These are phyloP conservation scores for Bucco capensis DNA, from an alignment of 2,113 vertebrate species.

Conservation along the genomic window DNA sequence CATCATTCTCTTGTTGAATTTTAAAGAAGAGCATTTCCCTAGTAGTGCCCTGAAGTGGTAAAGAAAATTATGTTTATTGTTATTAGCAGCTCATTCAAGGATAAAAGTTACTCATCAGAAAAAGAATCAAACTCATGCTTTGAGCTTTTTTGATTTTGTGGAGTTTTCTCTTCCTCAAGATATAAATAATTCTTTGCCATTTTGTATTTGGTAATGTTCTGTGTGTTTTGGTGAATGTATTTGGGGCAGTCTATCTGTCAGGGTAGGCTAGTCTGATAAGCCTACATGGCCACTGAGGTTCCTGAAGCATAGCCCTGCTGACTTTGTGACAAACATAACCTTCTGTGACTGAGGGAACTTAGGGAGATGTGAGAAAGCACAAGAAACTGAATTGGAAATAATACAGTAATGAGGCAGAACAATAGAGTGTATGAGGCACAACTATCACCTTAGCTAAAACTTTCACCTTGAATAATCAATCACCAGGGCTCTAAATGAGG, in stretches of 20 bases:
- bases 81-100: background rate
- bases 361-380: background rate
- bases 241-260: background rate
- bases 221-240: background rate
- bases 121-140: background rate
- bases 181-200: background rate
- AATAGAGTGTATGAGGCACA: background rate
- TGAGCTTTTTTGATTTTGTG: background rate
- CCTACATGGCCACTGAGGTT: background rate
- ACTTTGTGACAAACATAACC: background rate
- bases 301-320: background rate
- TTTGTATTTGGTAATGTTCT: background rate
- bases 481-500: background rate
- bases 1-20: background rate
- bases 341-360: background rate
- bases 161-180: fast-evolving
- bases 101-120: background rate
- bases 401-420: background rate
- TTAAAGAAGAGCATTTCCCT: background rate
- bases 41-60: background rate
- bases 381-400: background rate
- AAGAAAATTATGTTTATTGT: background rate
- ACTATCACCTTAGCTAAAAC: background rate
- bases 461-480: background rate
- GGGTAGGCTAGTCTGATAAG: background rate